Evolutionary conservation across 2,888 invertebrate species (phyloP), one percentile per base, ranked within the genome.

Genomic region (Himalopsyche tibetana): DNA sequence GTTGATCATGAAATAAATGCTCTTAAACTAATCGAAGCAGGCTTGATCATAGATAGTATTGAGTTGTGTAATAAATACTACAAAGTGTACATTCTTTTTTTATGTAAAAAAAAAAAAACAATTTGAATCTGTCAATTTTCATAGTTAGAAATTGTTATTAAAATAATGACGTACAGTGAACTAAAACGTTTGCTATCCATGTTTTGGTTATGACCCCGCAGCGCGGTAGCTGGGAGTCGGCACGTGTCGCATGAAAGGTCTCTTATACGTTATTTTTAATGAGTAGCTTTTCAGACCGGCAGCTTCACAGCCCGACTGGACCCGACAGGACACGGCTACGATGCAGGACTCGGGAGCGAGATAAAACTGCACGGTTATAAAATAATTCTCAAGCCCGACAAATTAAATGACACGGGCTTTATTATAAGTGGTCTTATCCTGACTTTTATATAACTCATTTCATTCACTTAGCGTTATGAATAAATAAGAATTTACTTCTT

Each of bases 371-470:
- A 38, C 36, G 2, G 74, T 38, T 74, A 38, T 36, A 74, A 74
- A 74, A 74, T 74, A 38, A 12, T 74, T 36, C 74, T 4, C 12
- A 36, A 36, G 12, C 36, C 38, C 38, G 74, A 74, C 74, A 74
- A 74, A 74, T 74, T 74, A 74, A 74, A 74, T 74, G 74, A 74
- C 74, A 74, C 74, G 74, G 74, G 74, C 15, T 74, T 74, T 74
- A 74, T 74, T 74, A 36, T 38, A 74, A 74, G 36, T 74, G 74
- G 38, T 36, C 38, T 74, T 36, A 74, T 74, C 15, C 74, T 15
- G 36, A 74, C 19, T 74, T 74, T 74, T 36, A 74, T 38, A 38
- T 15, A 38, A 19, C 74, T 28, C 12, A 38, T 8, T 28, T 69
- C 69, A 74, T 74, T 74, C 74, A 74, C 36, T 74, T 74, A 74